These are phyloP conservation scores for Vollenhovia emeryi DNA, from an alignment of 1,140 invertebrate species.

Conservation along the genomic window DNA sequence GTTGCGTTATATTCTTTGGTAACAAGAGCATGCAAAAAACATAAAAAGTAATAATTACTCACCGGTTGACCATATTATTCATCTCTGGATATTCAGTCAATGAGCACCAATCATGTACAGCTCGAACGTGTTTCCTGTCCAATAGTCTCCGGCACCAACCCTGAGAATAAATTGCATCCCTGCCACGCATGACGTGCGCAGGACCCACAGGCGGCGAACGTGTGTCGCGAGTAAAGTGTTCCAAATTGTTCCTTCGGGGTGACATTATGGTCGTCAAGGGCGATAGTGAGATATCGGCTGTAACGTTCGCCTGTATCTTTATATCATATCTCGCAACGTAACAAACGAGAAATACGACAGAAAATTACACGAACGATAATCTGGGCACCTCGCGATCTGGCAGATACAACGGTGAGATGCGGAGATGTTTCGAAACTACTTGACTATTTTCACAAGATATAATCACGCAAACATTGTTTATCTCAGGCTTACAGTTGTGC, in stretches of 20 bases:
- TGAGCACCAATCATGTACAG: conserved; percentile 29
- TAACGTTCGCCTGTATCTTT: conserved; percentile 68
- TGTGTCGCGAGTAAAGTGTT: conserved; percentile 73
- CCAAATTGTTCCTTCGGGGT: conserved; percentile 75
- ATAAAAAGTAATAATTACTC: conserved; percentile 45
- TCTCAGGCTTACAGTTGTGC: background rate
- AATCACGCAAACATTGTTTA: background rate
- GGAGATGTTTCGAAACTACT: conserved; percentile 12
- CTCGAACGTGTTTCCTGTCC: conserved; percentile 22
- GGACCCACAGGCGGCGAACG: conserved; percentile 76
- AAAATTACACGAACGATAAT: conserved; percentile 43
- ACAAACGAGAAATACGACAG: conserved; percentile 34
- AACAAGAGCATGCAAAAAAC: background rate
- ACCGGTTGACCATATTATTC: conserved; percentile 29
- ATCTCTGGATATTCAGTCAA: conserved; percentile 8
- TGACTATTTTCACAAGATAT: conserved; percentile 8
- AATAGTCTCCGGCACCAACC: conserved; percentile 43
- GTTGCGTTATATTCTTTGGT: background rate
- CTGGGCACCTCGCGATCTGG: background rate
- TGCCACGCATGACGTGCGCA: conserved; percentile 39
- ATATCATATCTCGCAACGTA: conserved; percentile 56
- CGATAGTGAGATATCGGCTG: conserved; percentile 4
- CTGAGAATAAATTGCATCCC: conserved; percentile 61
- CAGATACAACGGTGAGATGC: background rate
- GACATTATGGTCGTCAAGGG: conserved; percentile 56